These are phyloP conservation scores for Lepus timidus DNA, from an alignment of 2,113 vertebrate genomes.

Conservation along the genomic window DNA sequence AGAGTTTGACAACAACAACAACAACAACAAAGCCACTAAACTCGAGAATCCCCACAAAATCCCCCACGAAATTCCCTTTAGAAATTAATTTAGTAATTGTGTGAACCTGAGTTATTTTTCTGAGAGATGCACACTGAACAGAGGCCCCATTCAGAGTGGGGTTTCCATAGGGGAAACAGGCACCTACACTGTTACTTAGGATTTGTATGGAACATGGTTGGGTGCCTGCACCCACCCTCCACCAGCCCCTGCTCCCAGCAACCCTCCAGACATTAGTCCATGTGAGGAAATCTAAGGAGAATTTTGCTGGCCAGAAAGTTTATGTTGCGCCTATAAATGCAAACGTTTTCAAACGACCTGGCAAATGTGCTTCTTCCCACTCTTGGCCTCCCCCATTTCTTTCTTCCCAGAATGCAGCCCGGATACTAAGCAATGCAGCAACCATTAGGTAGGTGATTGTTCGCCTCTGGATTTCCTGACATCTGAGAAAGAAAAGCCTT, in stretches of 20 bases:
- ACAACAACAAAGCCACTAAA: constrained; percentile 36
- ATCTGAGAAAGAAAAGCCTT: neutral
- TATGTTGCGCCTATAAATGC: neutral
- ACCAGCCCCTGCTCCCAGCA: neutral
- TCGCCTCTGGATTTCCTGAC: neutral
- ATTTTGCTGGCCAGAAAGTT: neutral
- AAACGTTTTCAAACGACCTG: neutral
- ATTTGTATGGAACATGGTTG: rapidly evolving
- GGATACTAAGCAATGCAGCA: neutral
- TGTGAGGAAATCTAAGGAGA: neutral
- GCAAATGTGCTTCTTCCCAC: neutral
- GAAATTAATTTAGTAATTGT: neutral
- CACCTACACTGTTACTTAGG: neutral
- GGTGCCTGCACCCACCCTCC: neutral
- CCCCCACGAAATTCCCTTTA: neutral
- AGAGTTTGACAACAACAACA: constrained; percentile 21
- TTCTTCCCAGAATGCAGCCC: neutral
- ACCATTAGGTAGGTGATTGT: neutral
- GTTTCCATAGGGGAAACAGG: neutral
- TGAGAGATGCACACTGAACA: neutral
- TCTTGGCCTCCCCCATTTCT: neutral
- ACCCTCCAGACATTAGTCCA: neutral
- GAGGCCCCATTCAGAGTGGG: neutral
- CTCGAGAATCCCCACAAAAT: neutral
- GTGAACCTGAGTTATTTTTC: neutral